Conservation (phyloP, 2,888 invertebrate species). For the Pandemis heparana region DNA sequence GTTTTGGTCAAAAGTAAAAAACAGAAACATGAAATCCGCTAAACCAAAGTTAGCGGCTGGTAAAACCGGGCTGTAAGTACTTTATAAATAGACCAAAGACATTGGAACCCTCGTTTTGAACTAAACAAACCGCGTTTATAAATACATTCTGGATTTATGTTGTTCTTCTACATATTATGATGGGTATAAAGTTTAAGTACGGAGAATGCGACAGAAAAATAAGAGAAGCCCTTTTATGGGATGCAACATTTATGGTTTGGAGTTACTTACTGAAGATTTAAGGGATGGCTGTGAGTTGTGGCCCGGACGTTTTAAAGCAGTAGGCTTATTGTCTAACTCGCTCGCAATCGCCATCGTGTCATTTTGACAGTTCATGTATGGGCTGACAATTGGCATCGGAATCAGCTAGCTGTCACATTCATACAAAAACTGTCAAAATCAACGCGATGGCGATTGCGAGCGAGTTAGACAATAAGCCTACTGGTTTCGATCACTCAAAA, state of each 20-base stretch:
- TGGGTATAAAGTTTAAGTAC: slow-evolving; percentile 17
- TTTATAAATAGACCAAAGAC: slow-evolving; percentile 15
- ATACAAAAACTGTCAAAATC: too few species aligned
- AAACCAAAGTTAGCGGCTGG: slow-evolving; percentile 6
- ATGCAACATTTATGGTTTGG: background rate
- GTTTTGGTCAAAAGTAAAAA: too few species aligned
- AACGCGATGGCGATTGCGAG: too few species aligned
- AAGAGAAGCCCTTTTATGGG: slow-evolving; percentile 6
- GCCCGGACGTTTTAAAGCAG: too few species aligned
- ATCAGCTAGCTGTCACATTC: too few species aligned
- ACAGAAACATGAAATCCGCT: background rate
- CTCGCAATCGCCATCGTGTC: too few species aligned
- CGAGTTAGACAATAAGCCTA: too few species aligned
- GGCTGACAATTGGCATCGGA: too few species aligned
- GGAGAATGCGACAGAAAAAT: slow-evolving; percentile 2
- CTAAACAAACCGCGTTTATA: slow-evolving; percentile 23
- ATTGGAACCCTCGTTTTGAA: slow-evolving; percentile 12
- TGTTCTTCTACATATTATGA: slow-evolving; percentile 20
- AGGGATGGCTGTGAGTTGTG: background rate
- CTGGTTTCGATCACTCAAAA: too few species aligned
- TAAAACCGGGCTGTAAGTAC: background rate
- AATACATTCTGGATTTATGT: slow-evolving; percentile 21
- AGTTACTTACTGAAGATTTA: background rate
- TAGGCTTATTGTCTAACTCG: too few species aligned
- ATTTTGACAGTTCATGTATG: too few species aligned